Percentiles rank a stretch among this genome's conserved stretches.
Evolutionary conservation across 2,888 invertebrate species (phyloP).

Genomic region (Drosophila phalerata): DNA sequence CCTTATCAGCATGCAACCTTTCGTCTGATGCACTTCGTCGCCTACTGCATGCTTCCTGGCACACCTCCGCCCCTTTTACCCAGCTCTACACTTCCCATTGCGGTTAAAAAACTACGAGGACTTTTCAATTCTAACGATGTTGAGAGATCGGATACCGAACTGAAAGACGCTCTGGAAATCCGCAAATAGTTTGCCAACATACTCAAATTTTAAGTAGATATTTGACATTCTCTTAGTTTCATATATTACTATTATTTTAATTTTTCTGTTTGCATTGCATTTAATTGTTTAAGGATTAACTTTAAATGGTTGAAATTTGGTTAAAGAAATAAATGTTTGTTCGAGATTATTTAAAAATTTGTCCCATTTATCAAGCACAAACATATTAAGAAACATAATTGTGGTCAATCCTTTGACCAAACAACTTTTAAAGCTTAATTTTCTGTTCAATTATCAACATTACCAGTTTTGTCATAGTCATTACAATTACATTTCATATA

Average conservation of each 20-base stretch:
- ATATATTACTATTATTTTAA: constrained; percentile 2
- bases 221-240: neutral
- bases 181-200: neutral
- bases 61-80: constrained; percentile 67
- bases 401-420: no score
- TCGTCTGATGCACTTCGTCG: constrained; percentile 77
- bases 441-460: no score
- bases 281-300: constrained; percentile 1
- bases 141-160: neutral
- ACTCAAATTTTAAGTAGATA: constrained; percentile 12
- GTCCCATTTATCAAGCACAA: no score
- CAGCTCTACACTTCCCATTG: constrained; percentile 37
- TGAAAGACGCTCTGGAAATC: neutral
- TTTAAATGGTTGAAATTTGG: constrained; percentile 1
- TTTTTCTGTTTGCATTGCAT: constrained; percentile 11
- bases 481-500: no score
- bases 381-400: no score
- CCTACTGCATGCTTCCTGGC: constrained; percentile 79
- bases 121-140: constrained; percentile 26
- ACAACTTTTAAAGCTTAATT: no score
- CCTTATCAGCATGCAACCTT: constrained; percentile 70
- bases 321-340: constrained; percentile 4
- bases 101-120: constrained; percentile 53
- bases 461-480: no score
- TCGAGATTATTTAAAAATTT: neutral